Evolutionary conservation across 2,113 vertebrate genomes (phyloP).

Genomic region (Notechis scutatus): DNA sequence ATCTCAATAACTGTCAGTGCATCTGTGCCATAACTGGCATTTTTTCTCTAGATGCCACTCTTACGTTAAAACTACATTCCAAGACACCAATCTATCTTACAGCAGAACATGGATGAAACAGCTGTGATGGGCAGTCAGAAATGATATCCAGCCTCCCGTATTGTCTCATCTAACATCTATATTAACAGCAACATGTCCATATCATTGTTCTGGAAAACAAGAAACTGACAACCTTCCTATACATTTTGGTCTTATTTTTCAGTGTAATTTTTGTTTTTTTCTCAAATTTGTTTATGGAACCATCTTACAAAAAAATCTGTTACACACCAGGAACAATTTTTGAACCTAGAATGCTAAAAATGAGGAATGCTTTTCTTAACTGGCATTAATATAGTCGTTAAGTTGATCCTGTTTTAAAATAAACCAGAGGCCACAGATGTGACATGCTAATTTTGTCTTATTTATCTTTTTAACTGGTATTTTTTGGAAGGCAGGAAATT

Average conservation of each 20-base stretch:
- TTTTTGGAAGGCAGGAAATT: constrained; percentile 27
- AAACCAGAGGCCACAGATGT: background rate
- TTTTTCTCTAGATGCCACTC: background rate
- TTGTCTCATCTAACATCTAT: background rate
- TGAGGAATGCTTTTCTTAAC: background rate
- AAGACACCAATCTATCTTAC: background rate
- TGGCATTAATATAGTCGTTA: background rate
- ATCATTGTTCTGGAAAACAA: background rate
- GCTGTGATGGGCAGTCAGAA: background rate
- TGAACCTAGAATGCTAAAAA: background rate
- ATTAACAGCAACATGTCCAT: background rate
- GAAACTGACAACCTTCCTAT: background rate
- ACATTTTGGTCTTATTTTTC: background rate
- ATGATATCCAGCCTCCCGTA: background rate
- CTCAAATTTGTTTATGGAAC: background rate
- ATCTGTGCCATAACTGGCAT: background rate
- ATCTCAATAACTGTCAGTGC: background rate
- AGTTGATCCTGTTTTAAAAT: background rate
- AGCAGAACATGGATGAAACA: background rate
- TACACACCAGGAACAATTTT: background rate
- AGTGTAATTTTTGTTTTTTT: background rate
- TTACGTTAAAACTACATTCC: background rate
- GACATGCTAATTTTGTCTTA: constrained; percentile 20
- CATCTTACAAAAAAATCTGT: background rate
- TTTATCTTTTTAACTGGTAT: background rate